Evolutionary conservation across 1,140 invertebrate species (phyloP).

Genomic region (Zophobas atratus): DNA sequence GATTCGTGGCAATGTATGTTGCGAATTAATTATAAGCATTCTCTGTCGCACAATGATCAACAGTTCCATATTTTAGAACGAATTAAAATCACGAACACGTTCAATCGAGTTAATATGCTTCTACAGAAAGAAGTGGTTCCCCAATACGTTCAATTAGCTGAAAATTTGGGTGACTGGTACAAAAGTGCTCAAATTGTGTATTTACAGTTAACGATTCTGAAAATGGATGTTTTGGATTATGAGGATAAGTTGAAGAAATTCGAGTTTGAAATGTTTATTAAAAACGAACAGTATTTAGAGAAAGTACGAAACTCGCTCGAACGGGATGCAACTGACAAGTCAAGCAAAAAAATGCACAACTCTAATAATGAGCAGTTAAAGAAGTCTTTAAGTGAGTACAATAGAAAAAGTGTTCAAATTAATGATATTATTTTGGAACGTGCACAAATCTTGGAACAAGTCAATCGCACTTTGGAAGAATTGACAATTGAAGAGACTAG

Average conservation of each 20-base stretch:
- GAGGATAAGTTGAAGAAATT: constrained; percentile 62
- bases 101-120: constrained; percentile 77
- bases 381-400: constrained; percentile 51
- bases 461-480: constrained; percentile 52
- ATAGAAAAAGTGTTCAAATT: constrained; percentile 54
- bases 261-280: constrained; percentile 59
- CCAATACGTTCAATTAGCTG: constrained; percentile 78
- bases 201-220: constrained; percentile 81
- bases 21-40: constrained; percentile 86
- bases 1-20: constrained; percentile 95
- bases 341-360: constrained; percentile 8
- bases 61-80: constrained; percentile 94
- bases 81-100: constrained; percentile 81
- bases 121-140: constrained; percentile 78
- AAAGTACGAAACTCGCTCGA: constrained; percentile 51
- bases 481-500: constrained; percentile 22
- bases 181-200: constrained; percentile 87
- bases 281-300: constrained; percentile 60
- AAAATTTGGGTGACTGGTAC: constrained; percentile 86
- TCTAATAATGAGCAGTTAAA: constrained; percentile 52
- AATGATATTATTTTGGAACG: constrained; percentile 55
- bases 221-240: constrained; percentile 76
- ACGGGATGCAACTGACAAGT: constrained; percentile 37
- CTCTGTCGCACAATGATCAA: constrained; percentile 92
- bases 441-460: constrained; percentile 50